Conservation (phyloP, 2,888 invertebrate species). For the Mythimna vitellina region DNA sequence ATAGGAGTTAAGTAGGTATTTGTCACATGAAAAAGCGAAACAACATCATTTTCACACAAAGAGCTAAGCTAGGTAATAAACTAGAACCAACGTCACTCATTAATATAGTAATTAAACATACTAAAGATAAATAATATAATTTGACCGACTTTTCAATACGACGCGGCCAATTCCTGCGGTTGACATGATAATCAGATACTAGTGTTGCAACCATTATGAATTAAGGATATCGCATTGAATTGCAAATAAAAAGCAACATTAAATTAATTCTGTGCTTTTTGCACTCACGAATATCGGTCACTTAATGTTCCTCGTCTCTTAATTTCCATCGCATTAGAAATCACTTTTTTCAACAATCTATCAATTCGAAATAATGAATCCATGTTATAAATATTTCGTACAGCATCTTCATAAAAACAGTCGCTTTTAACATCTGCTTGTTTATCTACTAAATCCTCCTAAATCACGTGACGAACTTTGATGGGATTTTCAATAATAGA, state of each 20-base stretch:
- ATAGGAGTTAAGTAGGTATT: slow-evolving; percentile 4
- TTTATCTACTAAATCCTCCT: too few species aligned
- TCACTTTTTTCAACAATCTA: slow-evolving; percentile 49
- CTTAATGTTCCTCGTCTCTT: slow-evolving; percentile 54
- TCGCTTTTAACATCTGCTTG: too few species aligned
- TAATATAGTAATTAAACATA: slow-evolving; percentile 24
- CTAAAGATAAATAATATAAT: slow-evolving; percentile 25
- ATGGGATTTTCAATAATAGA: too few species aligned
- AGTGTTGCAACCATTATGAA: slow-evolving; percentile 63
- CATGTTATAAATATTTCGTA: slow-evolving; percentile 6
- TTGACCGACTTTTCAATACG: slow-evolving; percentile 51
- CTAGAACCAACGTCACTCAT: slow-evolving; percentile 3
- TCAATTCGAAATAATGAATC: slow-evolving; percentile 35
- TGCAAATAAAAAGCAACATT: slow-evolving; percentile 60
- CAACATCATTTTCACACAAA: slow-evolving; percentile 15
- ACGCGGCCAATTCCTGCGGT: slow-evolving; percentile 54
- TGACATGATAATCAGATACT: slow-evolving; percentile 61
- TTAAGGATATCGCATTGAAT: slow-evolving; percentile 65
- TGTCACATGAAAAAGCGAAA: slow-evolving; percentile 11
- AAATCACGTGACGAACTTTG: too few species aligned
- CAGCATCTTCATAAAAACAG: not conserved
- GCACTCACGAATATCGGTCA: slow-evolving; percentile 49
- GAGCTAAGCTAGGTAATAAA: not conserved
- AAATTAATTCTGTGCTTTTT: slow-evolving; percentile 61
- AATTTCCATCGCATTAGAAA: slow-evolving; percentile 59